phyloP scores from a whole-genome alignment of 2,113 vertebrate genomes.

The Callorhinus ursinus region DNA sequence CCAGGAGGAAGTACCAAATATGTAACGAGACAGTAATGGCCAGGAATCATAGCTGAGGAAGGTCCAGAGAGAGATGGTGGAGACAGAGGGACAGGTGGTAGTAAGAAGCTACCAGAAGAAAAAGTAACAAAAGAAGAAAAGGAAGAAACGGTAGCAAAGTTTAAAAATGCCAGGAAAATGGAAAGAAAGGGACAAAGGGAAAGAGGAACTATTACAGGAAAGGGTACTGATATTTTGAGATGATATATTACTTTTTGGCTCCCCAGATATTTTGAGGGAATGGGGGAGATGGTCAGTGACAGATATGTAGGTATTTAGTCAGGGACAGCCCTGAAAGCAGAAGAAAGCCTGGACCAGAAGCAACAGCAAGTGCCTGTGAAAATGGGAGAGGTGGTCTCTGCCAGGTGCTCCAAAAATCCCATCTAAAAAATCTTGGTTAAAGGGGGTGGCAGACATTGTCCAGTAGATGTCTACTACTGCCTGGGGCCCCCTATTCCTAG shows the following conservation, averaged over 20 bases:
- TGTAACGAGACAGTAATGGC: not conserved
- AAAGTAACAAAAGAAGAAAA: not conserved
- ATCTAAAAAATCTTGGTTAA: not conserved
- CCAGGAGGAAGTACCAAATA: not conserved
- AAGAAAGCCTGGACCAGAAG: not conserved
- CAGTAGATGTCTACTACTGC: not conserved
- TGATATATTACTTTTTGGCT: not conserved
- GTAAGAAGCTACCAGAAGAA: not conserved
- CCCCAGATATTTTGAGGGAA: not conserved
- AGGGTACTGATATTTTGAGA: not conserved
- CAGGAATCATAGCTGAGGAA: not conserved
- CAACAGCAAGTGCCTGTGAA: not conserved
- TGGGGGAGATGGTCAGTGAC: not conserved
- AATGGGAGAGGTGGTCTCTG: not conserved
- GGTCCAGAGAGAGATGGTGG: not conserved
- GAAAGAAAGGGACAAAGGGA: not conserved
- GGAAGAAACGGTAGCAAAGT: not conserved
- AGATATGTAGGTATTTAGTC: not conserved
- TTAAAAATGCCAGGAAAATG: not conserved
- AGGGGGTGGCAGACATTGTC: not conserved
- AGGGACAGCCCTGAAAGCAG: not conserved
- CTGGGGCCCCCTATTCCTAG: not conserved
- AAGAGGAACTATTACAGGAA: not conserved
- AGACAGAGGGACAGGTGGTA: not conserved
- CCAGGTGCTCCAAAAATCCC: not conserved